Percentiles rank a stretch among this genome's conserved stretches.
Conservation (phyloP, 1,140 invertebrate species). For the Nomia melanderi region DNA sequence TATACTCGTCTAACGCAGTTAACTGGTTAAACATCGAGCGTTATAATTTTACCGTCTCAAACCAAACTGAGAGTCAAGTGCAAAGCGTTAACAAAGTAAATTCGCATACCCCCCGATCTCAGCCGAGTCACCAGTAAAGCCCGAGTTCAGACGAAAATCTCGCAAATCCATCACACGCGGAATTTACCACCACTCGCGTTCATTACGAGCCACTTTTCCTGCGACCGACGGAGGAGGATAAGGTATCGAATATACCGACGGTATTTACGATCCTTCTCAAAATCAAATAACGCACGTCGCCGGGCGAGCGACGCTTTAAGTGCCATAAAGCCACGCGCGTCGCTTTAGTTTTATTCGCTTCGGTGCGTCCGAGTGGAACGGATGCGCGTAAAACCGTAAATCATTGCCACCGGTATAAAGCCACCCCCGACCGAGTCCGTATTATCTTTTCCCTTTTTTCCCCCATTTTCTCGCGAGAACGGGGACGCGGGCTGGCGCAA, state of each 20-base stretch:
- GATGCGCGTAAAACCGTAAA: conserved; percentile 4
- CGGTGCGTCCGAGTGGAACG: neutral
- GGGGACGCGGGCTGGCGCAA: conserved; percentile 18
- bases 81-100: too few relatives aligned
- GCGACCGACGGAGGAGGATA: neutral
- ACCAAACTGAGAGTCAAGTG: too few relatives aligned
- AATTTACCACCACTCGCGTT: neutral
- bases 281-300: conserved; percentile 11
- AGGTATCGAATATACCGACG: neutral
- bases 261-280: neutral
- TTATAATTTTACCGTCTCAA: too few relatives aligned
- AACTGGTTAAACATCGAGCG: too few relatives aligned
- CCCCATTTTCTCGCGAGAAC: neutral
- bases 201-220: neutral
- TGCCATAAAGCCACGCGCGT: neutral
- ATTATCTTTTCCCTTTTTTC: neutral
- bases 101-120: too few relatives aligned
- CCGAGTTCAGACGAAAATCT: too few relatives aligned
- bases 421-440: neutral
- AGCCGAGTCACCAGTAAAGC: neutral
- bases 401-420: conserved; percentile 13
- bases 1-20: too few relatives aligned
- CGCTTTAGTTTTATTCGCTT: conserved; percentile 20
- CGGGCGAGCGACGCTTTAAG: neutral
- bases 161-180: neutral